Conservation (phyloP, 2,113 vertebrate species). For the Sinosuthora webbiana region DNA sequence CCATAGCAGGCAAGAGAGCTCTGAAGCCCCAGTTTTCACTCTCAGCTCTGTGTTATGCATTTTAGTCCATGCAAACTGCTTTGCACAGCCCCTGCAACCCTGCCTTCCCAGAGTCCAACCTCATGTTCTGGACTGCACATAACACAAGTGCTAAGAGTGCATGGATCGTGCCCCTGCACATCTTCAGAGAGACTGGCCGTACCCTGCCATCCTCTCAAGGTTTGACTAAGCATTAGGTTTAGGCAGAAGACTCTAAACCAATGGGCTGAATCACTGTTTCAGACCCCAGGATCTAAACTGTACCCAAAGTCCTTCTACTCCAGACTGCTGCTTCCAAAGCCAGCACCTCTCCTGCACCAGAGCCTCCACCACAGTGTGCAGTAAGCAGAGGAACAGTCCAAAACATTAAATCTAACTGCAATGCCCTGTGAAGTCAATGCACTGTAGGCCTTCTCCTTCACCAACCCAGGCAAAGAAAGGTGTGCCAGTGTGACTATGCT, state of each 20-base stretch:
- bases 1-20: not conserved
- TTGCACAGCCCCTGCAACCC: not conserved
- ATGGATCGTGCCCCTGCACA: rapidly evolving
- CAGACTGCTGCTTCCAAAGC: not conserved
- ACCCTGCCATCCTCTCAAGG: not conserved
- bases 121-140: not conserved
- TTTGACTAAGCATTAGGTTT: not conserved
- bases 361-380: rapidly evolving
- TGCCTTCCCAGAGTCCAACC: not conserved
- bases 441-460: not conserved
- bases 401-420: not conserved
- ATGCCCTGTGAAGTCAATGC: not conserved
- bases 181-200: not conserved
- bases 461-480: not conserved
- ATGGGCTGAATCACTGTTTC: not conserved
- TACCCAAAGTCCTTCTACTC: not conserved
- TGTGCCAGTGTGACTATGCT: not conserved
- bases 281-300: not conserved
- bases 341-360: not conserved
- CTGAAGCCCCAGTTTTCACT: not conserved
- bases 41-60: not conserved
- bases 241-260: not conserved
- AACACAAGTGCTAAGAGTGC: not conserved
- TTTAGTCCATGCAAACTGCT: not conserved
- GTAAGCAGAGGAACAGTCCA: not conserved